A percentile compares a stretch with the other conserved stretches of the same genome.
Evolutionary conservation across 2,113 vertebrate genomes (phyloP).

Genomic region (Gobius niger): DNA sequence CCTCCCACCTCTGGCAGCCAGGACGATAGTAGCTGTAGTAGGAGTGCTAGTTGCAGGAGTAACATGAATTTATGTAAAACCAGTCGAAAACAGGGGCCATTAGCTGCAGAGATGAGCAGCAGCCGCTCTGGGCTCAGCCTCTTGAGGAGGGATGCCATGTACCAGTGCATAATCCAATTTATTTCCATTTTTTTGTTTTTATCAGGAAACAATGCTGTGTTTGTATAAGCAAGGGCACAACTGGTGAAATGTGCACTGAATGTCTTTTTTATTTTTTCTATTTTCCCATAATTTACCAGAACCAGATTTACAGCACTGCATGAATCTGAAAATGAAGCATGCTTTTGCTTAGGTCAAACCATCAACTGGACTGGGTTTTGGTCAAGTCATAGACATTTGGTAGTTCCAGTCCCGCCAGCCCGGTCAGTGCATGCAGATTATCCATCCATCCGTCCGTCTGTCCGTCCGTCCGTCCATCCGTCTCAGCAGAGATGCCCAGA

Average conservation of each 20-base stretch:
- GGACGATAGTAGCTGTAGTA: not conserved
- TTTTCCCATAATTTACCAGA: no score
- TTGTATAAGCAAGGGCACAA: not conserved
- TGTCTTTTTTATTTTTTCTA: not conserved
- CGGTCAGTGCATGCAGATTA: no score
- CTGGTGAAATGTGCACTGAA: not conserved
- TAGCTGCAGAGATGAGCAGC: not conserved
- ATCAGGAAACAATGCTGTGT: not conserved
- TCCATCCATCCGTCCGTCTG: no score
- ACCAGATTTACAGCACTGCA: no score
- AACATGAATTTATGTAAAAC: slow-evolving; percentile 13
- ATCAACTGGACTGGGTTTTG: no score
- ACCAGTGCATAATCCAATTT: not conserved
- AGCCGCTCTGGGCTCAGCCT: not conserved
- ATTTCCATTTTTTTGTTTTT: not conserved
- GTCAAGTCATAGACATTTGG: no score
- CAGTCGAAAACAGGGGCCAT: not conserved
- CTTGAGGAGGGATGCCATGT: not conserved
- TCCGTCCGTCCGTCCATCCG: no score
- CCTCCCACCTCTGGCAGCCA: not conserved
- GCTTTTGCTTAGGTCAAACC: no score
- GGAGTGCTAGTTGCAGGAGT: not conserved
- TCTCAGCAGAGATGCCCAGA: no score
- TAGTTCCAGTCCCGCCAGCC: no score
- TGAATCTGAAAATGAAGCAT: no score